These are phyloP conservation scores for Nephrotoma appendiculata DNA, from an alignment of 2,888 invertebrate species.

Conservation along the genomic window DNA sequence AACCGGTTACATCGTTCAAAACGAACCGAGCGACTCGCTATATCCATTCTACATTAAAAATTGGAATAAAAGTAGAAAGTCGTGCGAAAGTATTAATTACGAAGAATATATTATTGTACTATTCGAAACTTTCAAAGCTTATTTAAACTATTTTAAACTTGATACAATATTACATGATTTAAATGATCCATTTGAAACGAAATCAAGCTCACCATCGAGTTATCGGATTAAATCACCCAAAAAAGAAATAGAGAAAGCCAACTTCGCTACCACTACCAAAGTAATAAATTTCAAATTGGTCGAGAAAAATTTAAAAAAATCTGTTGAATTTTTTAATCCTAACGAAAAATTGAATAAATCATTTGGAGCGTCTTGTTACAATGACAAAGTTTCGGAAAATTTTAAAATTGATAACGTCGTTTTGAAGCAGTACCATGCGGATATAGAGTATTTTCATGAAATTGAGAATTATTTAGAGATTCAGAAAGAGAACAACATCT, in stretches of 20 bases:
- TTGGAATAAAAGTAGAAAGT: neutral
- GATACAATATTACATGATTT: neutral
- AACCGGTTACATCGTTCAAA: neutral
- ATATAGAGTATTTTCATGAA: neutral
- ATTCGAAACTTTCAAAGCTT: neutral
- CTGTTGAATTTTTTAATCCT: neutral
- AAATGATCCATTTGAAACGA: neutral
- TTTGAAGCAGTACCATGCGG: neutral
- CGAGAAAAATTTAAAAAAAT: neutral
- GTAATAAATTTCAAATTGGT: neutral
- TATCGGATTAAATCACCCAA: neutral
- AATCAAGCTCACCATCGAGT: neutral
- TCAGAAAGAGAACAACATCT: neutral
- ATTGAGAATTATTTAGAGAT: neutral
- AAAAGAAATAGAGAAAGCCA: neutral
- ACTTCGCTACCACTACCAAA: neutral
- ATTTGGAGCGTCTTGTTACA: neutral
- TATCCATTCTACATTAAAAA: neutral
- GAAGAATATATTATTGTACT: neutral
- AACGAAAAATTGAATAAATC: neutral
- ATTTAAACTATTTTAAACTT: neutral
- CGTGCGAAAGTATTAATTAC: neutral
- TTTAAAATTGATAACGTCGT: neutral
- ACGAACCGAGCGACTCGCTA: neutral
- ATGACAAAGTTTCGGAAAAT: neutral